Base-by-base conservation (phyloP, 2,888 invertebrate species). In the Margaritifera margaritifera region DNA sequence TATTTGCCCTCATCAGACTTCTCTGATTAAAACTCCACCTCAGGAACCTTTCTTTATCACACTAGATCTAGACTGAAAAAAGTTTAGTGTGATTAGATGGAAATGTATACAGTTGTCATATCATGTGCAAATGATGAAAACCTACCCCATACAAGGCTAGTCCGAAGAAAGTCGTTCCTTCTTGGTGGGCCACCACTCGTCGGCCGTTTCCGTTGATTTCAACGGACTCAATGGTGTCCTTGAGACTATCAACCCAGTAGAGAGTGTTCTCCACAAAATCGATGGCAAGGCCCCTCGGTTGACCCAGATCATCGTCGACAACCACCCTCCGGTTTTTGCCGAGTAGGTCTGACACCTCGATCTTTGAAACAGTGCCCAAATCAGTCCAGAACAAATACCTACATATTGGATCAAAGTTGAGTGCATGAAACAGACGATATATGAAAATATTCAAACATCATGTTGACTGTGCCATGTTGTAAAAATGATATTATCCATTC, bases 221-320 rank as follows among this genome's bases (percentile, higher is more conserved):
- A 19, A 94, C 93, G 83, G 93, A 94, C 87, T 96, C 96, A 70
- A 97, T 94, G 0, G 93, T 94, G 84, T 94, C 93, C 19, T 93
- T 94, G 1, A 94, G 94, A 20, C 94, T 94, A 87, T 97, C 96
- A 0, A 95, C 94, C 95, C 96, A 97, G 87, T 95, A 97, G 4
- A 97, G 91, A 64, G 93, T 93, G 65, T 93, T 92, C 53, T 92
- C 91, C 6, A 31, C 51, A 22, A 65, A 75, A 55, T 75, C 75
- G 22, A 75, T 75, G 1, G 75, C 71, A 18, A 75, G 69, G 2
- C 96, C 96, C 19, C 80, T 69, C 52, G 86, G 85, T 56, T 80
- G 72, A 22, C 71, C 50, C 11, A 86, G 62, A 59, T 81, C 77
- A 6, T 63, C 68, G 18, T 75, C 73, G 15, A 88, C 80, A 4